Evolutionary conservation across 2,888 invertebrate genomes (phyloP).

Genomic region (Entomobrya multifasciata): DNA sequence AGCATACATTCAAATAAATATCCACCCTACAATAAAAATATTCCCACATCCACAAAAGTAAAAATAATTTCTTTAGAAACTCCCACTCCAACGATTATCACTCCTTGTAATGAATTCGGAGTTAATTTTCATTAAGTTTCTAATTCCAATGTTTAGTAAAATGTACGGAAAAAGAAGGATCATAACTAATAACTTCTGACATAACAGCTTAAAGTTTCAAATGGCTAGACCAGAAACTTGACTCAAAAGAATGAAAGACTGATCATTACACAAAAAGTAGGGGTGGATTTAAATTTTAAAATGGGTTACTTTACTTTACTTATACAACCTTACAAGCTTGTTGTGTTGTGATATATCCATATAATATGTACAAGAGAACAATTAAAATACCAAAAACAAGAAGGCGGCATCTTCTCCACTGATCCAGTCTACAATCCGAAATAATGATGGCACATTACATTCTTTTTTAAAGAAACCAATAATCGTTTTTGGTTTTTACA

Average conservation of each 20-base stretch:
- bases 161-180: background rate
- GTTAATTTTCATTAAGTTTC: conserved; percentile 32
- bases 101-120: conserved; percentile 46
- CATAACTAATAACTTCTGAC: background rate
- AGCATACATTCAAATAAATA: too few relatives aligned
- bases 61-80: background rate
- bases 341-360: background rate
- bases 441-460: too few relatives aligned
- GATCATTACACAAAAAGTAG: conserved; percentile 6
- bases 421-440: background rate
- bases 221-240: conserved; percentile 22
- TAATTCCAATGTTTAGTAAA: background rate
- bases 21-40: too few relatives aligned
- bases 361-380: background rate
- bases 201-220: background rate
- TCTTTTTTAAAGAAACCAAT: conserved; percentile 15
- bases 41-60: too few relatives aligned
- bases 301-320: background rate
- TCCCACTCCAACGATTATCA: conserved; percentile 51
- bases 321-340: background rate
- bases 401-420: background rate
- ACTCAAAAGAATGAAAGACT: conserved; percentile 1
- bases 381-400: background rate
- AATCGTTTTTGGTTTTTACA: background rate
- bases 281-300: too few relatives aligned